Evolutionary conservation across 2,797 vertebrate genomes (phyloP).

Genomic region (Enteromius fasciolatus): DNA sequence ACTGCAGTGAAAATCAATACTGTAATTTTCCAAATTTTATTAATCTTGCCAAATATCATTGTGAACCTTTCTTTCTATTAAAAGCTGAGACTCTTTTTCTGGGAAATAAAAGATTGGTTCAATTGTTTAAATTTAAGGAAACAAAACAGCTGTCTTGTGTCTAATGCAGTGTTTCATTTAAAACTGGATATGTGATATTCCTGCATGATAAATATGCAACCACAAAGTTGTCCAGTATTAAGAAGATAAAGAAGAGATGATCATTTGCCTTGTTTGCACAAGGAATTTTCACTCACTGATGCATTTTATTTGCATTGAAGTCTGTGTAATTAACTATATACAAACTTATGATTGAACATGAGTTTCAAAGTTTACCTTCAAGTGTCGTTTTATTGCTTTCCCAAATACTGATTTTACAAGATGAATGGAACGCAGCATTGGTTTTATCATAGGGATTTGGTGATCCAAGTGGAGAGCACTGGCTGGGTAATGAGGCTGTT

Average conservation of each 20-base stretch:
- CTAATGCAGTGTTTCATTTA: neutral
- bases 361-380: neutral
- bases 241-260: neutral
- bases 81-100: slow-evolving; percentile 13
- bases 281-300: neutral
- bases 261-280: neutral
- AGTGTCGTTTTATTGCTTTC: neutral
- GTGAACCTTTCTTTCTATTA: neutral
- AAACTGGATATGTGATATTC: neutral
- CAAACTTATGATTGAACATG: neutral
- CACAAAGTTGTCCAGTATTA: neutral
- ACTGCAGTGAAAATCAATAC: slow-evolving; percentile 14
- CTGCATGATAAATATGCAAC: neutral
- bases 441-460: slow-evolving; percentile 78
- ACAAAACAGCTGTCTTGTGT: slow-evolving; percentile 8
- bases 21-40: slow-evolving; percentile 13
- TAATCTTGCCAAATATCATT: slow-evolving; percentile 23
- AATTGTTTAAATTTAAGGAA: neutral
- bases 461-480: slow-evolving; percentile 77
- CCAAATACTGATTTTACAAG: slow-evolving; percentile 2
- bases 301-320: neutral
- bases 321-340: neutral
- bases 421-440: neutral
- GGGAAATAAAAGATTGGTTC: slow-evolving; percentile 8
- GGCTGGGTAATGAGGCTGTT: slow-evolving; percentile 82